These are phyloP conservation scores for Phylloscopus trochiloides DNA, from an alignment of 2,113 vertebrate species.

Conservation along the genomic window DNA sequence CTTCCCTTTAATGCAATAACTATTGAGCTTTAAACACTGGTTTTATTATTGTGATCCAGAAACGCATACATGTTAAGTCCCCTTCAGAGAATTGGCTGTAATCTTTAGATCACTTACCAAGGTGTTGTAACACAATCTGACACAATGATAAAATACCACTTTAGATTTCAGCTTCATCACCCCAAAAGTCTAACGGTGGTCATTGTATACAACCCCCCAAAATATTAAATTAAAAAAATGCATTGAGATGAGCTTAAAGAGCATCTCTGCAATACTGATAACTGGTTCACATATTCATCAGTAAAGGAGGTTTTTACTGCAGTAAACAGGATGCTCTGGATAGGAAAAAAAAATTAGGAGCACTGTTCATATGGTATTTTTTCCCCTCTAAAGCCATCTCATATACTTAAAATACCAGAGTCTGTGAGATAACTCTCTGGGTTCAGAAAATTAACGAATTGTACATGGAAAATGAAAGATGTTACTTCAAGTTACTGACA, in stretches of 20 bases:
- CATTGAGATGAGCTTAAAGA: not conserved
- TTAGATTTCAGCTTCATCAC: not conserved
- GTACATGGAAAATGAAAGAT: not conserved
- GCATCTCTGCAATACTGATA: not conserved
- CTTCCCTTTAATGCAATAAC: not conserved
- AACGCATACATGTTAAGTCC: not conserved
- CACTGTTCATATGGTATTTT: not conserved
- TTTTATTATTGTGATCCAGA: not conserved
- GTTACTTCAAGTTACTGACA: not conserved
- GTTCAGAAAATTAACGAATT: not conserved
- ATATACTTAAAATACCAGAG: not conserved
- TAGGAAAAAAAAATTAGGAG: not conserved
- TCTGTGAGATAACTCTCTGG: not conserved
- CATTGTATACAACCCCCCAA: not conserved
- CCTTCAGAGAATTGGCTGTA: not conserved
- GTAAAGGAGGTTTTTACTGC: not conserved
- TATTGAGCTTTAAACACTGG: not conserved
- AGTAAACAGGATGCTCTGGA: not conserved
- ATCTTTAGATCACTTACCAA: not conserved
- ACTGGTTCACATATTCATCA: not conserved
- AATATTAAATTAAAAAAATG: not conserved
- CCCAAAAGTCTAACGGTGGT: not conserved
- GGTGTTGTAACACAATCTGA: not conserved
- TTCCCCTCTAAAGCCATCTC: not conserved
- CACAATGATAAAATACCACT: not conserved